Evolutionary conservation across 2,113 vertebrate genomes (phyloP).

Genomic region (Elephas maximus): DNA sequence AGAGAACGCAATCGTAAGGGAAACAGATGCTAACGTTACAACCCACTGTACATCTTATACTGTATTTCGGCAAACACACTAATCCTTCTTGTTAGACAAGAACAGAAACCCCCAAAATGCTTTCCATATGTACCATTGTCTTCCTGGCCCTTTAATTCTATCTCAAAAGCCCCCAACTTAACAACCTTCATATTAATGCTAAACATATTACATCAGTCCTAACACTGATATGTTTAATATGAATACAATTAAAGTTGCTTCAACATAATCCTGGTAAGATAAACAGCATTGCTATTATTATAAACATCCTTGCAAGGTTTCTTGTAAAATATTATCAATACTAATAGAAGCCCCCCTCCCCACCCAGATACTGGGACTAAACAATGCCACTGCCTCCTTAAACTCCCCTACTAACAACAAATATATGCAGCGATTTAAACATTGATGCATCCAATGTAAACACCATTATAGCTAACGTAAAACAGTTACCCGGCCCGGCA

Average conservation of each 20-base stretch:
- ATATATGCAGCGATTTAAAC: conserved; percentile 70
- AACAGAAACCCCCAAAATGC: conserved; percentile 86
- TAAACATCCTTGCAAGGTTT: conserved; percentile 85
- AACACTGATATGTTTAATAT: conserved; percentile 86
- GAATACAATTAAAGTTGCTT: conserved; percentile 89
- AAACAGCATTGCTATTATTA: conserved; percentile 89
- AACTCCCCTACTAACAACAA: conserved; percentile 66
- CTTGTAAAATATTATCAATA: conserved; percentile 86
- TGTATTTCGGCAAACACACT: conserved; percentile 86
- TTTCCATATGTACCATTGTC: conserved; percentile 90
- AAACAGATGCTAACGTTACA: conserved; percentile 71
- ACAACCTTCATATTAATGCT: conserved; percentile 91
- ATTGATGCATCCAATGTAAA: conserved; percentile 73
- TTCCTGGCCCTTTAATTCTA: conserved; percentile 87
- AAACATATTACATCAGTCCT: conserved; percentile 90
- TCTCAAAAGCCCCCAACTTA: conserved; percentile 88
- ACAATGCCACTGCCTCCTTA: conserved; percentile 64
- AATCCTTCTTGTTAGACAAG: conserved; percentile 88
- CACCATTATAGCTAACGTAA: conserved; percentile 76
- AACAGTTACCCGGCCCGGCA: conserved; percentile 52
- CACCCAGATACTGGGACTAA: conserved; percentile 72
- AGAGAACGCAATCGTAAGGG: conserved; percentile 20
- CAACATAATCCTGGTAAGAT: conserved; percentile 87
- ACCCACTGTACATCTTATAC: conserved; percentile 65
- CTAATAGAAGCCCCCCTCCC: conserved; percentile 52